Evolutionary conservation across 2,797 vertebrate species (phyloP), one percentile per base, ranked within the genome.

Genomic region (Enteromius unitaeniatus): DNA sequence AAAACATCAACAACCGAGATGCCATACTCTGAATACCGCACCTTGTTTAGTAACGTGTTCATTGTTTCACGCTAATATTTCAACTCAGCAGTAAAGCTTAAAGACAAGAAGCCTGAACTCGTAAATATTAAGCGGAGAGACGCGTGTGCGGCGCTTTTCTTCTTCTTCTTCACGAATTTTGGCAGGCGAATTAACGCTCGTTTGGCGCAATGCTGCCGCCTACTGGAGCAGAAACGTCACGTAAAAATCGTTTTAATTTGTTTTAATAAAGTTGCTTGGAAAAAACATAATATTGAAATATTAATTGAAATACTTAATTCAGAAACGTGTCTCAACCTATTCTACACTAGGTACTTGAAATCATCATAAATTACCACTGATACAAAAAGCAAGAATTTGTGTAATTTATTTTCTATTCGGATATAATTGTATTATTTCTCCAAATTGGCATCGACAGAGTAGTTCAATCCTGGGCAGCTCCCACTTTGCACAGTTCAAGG

Each of bases 41-140:
- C 87, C 84, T 86, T 82, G 68, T 79, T 74, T 3, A 68, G n/a
- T 45, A 88, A 77, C n/a, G 45, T 1, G 31, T 37, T 86, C 87
- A 88, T 88, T 23, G 3, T 65, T 78, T 37, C 42, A 69, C n/a
- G 21, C 5, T 47, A n/a, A 79, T 13, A 10, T 60, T 64, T 45
- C 0, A 75, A 64, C 62, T 69, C 19, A 47, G 5, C 5, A 21
- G 9, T 8, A 31, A 81, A 21, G 6, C 4, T 58, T n/a, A 4
- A 6, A 51, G 7, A 83, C 11, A 37, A 10, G 4, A 1, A 76
- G 3, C 7, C 28, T 23, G 2, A 42, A 34, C 6, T 40, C 9
- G 17, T 26, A 21, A 68, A 74, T 72, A 2, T 62, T 13, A 79
- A 5, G 0, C 26, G 2, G 4, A 8, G 21, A 11, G 1, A 3